Evolutionary conservation across 2,888 invertebrate genomes (phyloP).

Genomic region (Parthenolecanium corni): DNA sequence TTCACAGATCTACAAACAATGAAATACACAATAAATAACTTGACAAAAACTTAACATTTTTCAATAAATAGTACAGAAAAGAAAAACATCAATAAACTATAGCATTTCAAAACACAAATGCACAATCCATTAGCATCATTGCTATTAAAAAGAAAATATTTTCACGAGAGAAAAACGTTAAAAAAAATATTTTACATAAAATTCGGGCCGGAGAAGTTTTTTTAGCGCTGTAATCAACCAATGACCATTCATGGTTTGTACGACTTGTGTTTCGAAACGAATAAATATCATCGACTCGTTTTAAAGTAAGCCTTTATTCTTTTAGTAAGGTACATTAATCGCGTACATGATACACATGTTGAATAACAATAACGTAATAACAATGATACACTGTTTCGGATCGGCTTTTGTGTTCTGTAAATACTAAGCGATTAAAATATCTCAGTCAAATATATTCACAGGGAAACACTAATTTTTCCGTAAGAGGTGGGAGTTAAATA

Average conservation of each 20-base stretch:
- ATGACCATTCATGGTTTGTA: conserved; percentile 32
- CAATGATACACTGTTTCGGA: conserved; percentile 24
- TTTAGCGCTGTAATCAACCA: conserved; percentile 19
- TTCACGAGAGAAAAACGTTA: not conserved
- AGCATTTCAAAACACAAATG: conserved; percentile 33
- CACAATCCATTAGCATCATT: conserved; percentile 33
- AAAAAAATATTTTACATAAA: not conserved
- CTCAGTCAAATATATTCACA: not conserved
- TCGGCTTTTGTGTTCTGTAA: conserved; percentile 30
- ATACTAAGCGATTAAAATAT: conserved; percentile 12
- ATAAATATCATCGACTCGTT: conserved; percentile 30
- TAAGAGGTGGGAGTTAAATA: not conserved
- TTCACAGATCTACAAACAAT: too few relatives aligned
- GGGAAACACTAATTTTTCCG: not conserved
- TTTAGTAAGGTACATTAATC: conserved; percentile 17
- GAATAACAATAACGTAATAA: conserved; percentile 16
- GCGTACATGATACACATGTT: conserved; percentile 18
- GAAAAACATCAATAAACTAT: not conserved
- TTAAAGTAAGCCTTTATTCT: conserved; percentile 28
- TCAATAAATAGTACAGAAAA: not conserved
- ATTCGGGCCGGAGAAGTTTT: too few relatives aligned
- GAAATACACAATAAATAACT: too few relatives aligned
- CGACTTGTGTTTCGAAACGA: conserved; percentile 32
- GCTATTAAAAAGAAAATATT: conserved; percentile 6
- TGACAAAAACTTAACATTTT: not conserved